Conservation (phyloP, 2,113 vertebrate species). For the Eubucco bourcierii region DNA sequence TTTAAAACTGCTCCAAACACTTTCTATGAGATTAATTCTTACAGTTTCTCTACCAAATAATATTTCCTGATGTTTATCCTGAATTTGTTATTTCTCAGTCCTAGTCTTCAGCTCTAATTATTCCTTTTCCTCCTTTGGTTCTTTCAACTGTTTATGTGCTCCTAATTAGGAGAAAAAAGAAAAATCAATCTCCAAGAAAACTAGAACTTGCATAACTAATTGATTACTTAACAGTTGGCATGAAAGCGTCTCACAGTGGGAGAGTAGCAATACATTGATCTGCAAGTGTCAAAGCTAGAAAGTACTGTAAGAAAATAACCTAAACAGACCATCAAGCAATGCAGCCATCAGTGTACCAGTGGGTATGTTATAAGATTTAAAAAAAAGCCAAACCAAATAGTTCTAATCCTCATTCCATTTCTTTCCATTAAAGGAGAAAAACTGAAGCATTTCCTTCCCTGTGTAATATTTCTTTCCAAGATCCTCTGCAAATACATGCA, state of each 20-base stretch:
- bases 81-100: neutral
- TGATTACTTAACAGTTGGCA: slow-evolving; percentile 30
- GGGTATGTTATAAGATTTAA: neutral
- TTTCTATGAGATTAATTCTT: neutral
- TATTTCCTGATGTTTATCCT: neutral
- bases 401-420: neutral
- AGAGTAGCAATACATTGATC: neutral
- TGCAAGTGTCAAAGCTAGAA: neutral
- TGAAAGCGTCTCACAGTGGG: neutral
- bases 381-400: neutral
- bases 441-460: neutral
- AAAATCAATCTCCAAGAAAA: neutral
- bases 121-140: neutral
- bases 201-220: neutral
- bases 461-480: neutral
- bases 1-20: neutral
- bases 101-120: neutral
- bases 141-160: neutral
- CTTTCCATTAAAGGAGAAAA: slow-evolving; percentile 59
- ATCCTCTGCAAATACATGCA: neutral
- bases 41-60: neutral
- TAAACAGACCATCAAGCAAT: neutral
- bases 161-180: neutral
- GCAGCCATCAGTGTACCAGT: neutral
- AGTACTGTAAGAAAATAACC: neutral